phyloP scores from a whole-genome alignment of 2,797 vertebrate genomes.

The Peromyscus aztecus region DNA sequence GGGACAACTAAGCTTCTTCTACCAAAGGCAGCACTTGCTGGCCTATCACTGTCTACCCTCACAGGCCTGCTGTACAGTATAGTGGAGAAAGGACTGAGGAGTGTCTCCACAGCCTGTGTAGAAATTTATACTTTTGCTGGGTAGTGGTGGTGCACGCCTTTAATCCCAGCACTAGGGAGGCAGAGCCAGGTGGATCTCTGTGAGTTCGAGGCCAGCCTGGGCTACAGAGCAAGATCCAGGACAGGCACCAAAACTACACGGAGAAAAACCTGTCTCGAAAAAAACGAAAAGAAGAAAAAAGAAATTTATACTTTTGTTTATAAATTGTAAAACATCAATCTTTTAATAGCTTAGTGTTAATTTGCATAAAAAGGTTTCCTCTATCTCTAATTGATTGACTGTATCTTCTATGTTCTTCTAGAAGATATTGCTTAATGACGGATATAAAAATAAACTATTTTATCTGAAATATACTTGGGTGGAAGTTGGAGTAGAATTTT shows the following conservation, averaged over 20 bases:
- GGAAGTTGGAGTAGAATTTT: not conserved
- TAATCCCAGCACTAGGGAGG: no score
- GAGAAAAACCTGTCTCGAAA: no score
- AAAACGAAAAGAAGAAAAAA: not conserved
- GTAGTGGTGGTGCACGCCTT: no score
- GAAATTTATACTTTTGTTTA: not conserved
- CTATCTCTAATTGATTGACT: not conserved
- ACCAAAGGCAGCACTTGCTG: not conserved
- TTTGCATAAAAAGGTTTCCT: not conserved
- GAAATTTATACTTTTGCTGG: not conserved
- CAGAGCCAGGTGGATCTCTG: no score
- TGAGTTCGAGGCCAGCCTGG: no score
- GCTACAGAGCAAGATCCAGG: no score
- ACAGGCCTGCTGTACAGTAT: not conserved
- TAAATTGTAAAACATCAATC: not conserved
- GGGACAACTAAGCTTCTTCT: not conserved
- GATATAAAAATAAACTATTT: not conserved
- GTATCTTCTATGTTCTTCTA: constrained; percentile 9
- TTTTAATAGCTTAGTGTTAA: not conserved
- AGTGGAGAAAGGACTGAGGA: not conserved
- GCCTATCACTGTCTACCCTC: not conserved
- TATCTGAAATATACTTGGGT: not conserved
- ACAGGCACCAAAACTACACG: no score
- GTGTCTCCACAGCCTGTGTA: not conserved
- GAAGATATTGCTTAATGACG: constrained; percentile 11